Evolutionary conservation across 2,797 vertebrate genomes (phyloP).

Genomic region (Stomatorhinus walkeri): DNA sequence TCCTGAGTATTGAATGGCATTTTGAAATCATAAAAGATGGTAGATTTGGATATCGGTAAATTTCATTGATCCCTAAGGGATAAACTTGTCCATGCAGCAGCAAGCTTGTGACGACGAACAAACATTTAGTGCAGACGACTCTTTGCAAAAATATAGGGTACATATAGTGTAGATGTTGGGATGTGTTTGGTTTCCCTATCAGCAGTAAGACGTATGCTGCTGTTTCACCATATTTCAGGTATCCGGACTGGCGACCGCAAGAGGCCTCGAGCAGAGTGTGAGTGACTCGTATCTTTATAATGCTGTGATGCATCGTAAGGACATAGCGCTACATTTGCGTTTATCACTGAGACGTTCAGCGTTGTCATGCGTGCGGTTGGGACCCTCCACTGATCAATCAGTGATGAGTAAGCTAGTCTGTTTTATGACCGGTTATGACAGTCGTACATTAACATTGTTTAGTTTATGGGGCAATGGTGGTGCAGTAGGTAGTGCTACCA

Average conservation of each 20-base stretch:
- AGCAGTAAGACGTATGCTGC: neutral
- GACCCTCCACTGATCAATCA: neutral
- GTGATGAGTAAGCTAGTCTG: neutral
- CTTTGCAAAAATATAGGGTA: neutral
- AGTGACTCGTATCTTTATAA: conserved; percentile 2
- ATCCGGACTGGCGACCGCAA: conserved; percentile 65
- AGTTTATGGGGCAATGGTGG: no score
- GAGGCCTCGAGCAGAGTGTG: conserved; percentile 53
- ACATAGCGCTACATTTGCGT: neutral
- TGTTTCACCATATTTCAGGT: conserved; percentile 45
- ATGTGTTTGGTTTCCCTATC: neutral
- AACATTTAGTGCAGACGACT: neutral
- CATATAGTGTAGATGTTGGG: neutral
- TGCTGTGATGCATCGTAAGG: neutral
- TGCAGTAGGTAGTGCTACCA: no score
- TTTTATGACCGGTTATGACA: neutral
- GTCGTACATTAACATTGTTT: neutral
- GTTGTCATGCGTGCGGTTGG: neutral
- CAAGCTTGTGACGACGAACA: neutral
- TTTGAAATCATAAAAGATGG: neutral
- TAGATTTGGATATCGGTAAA: neutral
- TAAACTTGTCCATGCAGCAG: neutral
- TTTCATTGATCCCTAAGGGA: neutral
- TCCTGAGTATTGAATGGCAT: neutral
- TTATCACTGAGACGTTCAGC: neutral